Percentiles rank a stretch among this genome's conserved stretches.
Conservation (phyloP, 1,140 invertebrate genomes). For the Neodiprion lecontei region DNA sequence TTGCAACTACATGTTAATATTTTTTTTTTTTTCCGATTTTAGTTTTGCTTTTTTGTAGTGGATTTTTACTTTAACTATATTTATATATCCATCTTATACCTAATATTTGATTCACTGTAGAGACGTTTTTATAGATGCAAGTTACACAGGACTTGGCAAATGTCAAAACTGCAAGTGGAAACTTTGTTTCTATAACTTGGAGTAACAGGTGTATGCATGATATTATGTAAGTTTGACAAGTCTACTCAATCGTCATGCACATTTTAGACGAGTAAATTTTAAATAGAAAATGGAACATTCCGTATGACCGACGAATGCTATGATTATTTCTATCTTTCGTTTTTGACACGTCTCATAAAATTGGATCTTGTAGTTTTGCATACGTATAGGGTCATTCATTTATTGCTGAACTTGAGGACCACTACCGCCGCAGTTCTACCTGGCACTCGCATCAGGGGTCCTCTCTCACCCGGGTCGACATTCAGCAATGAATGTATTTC, state of each 20-base stretch:
- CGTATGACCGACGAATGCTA: background rate
- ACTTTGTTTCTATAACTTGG: too few relatives aligned
- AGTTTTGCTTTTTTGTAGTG: background rate
- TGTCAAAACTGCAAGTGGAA: background rate
- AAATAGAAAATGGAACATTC: constrained; percentile 4
- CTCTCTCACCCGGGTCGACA: too few relatives aligned
- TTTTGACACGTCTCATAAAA: background rate
- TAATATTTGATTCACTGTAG: constrained; percentile 1
- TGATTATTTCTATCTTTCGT: background rate
- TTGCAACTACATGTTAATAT: background rate
- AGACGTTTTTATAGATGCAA: background rate
- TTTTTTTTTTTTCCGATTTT: background rate
- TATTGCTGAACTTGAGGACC: too few relatives aligned
- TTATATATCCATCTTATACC: background rate
- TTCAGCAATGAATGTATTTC: too few relatives aligned
- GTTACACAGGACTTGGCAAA: background rate
- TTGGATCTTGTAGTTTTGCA: background rate
- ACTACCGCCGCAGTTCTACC: too few relatives aligned
- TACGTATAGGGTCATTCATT: too few relatives aligned
- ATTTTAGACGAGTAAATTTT: background rate
- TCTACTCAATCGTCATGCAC: background rate
- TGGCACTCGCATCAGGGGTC: too few relatives aligned
- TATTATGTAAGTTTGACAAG: background rate
- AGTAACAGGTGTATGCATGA: background rate
- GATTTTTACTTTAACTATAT: constrained; percentile 3